Conservation (phyloP, 2,888 invertebrate species). For the Cryptophagus acutangulus region DNA sequence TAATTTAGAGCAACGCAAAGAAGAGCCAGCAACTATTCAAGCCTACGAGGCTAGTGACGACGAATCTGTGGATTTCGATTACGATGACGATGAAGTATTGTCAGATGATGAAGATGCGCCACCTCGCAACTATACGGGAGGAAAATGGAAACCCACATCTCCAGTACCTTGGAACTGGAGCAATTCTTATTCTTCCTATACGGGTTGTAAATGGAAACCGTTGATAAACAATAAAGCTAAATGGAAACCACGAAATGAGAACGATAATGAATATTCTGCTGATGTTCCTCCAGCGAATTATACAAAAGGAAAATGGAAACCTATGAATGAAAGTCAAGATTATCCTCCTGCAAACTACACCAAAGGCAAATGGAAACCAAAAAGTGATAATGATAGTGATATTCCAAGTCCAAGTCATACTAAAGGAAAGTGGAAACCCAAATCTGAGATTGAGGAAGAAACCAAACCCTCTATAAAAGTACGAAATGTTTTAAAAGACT, state of each 20-base stretch:
- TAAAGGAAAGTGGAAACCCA: conserved; percentile 22
- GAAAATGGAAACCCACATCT: conserved; percentile 69
- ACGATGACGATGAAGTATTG: conserved; percentile 34
- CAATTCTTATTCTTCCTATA: background rate
- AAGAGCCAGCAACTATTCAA: conserved; percentile 45
- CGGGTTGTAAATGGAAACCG: conserved; percentile 15
- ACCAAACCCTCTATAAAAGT: conserved; percentile 79
- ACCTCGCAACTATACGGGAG: conserved; percentile 57
- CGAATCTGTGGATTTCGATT: conserved; percentile 33
- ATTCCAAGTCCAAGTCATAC: conserved; percentile 17
- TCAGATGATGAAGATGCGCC: conserved; percentile 50
- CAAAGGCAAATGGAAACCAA: conserved; percentile 62
- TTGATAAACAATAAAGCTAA: conserved; percentile 57
- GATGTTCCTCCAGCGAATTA: conserved; percentile 27
- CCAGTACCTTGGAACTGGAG: conserved; percentile 40
- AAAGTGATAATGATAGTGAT: conserved; percentile 20
- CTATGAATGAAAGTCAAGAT: conserved; percentile 17
- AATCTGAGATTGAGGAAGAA: conserved; percentile 20
- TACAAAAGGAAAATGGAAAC: conserved; percentile 60
- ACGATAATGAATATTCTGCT: conserved; percentile 17
- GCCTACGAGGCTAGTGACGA: conserved; percentile 43
- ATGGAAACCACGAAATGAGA: conserved; percentile 45
- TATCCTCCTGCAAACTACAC: conserved; percentile 48
- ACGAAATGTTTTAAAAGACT: conserved; percentile 8
- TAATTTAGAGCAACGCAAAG: conserved; percentile 57